Base-by-base conservation (phyloP, 2,888 invertebrate genomes). In the Nipponacmea schrenckii region DNA sequence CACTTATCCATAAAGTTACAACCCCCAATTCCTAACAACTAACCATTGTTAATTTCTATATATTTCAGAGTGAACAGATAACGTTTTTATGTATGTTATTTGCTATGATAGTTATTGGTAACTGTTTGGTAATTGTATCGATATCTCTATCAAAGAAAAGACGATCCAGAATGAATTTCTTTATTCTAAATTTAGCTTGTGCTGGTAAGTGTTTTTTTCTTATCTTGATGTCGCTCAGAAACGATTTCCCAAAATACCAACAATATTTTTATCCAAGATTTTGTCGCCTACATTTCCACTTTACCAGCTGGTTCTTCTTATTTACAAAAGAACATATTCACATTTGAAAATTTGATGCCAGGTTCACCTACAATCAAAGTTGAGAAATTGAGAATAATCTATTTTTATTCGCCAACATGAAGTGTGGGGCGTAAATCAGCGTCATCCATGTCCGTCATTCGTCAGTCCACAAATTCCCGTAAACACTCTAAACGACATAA, bases 131-230 rank as follows among this genome's bases (percentile, higher is more conserved):
- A 20, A 92, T 97, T 64, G 92, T 94, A 1, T 94, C 95, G 0
- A 92, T 97, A 72, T 91, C 93, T 74, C 91, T 94, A 82, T 94
- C 94, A 79, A 95, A 95, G 86, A 80, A 85, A 48, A 92, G 95
- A 83, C 96, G 96, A 88, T 96, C 95, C 64, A 91, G 96, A 67
- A 96, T 96, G 96, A 96, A 96, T 89, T 96, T 95, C 91, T 97
- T 97, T 90, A 96, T 97, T 81, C 95, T 95, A 91, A 96, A 97
- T 85, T 91, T 97, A 69, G 96, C 96, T 8, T 91, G 96, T 77
- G 96, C 96, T 89, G 97, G 97, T 96, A 89, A 91, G 91, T 76
- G 4, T 2, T 27, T n/a, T 3, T 26, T 27, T 10, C n/a, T n/a
- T n/a, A n/a, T n/a, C n/a, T n/a, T n/a, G n/a, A n/a, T n/a, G n/a